Conservation (phyloP, 2,797 vertebrate species). For the Cynopterus sphinx region DNA sequence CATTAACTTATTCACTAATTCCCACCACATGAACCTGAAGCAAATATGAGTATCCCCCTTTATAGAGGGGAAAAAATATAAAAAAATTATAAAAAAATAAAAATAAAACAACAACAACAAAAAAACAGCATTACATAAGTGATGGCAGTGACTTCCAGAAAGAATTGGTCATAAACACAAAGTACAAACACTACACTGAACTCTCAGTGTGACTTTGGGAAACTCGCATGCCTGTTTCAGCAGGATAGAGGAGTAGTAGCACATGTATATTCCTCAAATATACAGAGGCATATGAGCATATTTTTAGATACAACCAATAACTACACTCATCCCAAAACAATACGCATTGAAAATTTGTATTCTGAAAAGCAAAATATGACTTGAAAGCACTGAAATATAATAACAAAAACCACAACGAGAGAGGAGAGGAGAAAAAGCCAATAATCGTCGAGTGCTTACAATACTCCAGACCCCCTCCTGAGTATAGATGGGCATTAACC, state of each 20-base stretch:
- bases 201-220: too few species aligned
- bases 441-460: background rate
- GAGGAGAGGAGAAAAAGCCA: background rate
- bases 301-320: background rate
- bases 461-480: background rate
- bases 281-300: background rate
- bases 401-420: background rate
- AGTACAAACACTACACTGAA: background rate
- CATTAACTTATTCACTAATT: slow-evolving; percentile 61
- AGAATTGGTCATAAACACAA: background rate
- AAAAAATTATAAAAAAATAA: too few species aligned
- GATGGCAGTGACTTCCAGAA: background rate
- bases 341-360: background rate
- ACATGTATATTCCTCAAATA: background rate
- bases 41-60: background rate
- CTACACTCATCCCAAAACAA: background rate
- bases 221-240: too few species aligned
- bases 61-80: background rate
- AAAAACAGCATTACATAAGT: background rate
- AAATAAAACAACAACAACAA: too few species aligned
- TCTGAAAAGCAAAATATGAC: background rate
- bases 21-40: background rate
- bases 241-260: too few species aligned
- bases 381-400: background rate
- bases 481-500: background rate